Evolutionary conservation across 2,113 vertebrate genomes (phyloP), one percentile per base, ranked within the genome.

Genomic region (Platichthys stellatus): DNA sequence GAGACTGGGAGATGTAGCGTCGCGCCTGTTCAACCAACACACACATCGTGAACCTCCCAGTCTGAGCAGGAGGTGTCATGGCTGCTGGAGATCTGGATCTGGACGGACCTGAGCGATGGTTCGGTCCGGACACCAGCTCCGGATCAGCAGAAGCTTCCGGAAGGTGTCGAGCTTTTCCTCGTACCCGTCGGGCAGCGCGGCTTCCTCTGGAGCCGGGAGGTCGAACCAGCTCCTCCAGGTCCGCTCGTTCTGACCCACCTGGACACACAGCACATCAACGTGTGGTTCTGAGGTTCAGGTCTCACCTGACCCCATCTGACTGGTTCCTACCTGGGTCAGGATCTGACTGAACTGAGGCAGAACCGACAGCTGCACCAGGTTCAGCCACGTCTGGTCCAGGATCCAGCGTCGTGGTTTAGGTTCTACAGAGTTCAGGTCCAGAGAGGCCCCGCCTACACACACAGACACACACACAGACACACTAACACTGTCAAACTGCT

Each of bases 381-480:
- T 96, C 60, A 96, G 94, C 95, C 95, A 96, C 0, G 95, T 96
- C 14, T 90, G 93, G 63, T 96, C 95, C 89, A 96, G 91, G 76
- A 96, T 96, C 95, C 96, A 96, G 47, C 93, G 94, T 43, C 91
- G 92, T 2, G 95, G 94, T 82, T 96, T 96, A 28, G 93, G 85
- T 61, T 94, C 93, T 28, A 95, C 95, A 10, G 95, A 95, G 88
- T 95, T 95, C 61, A 96, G 88, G 54, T 96, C 95, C 81, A 96
- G 80, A 68, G 93, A 93, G 24, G 95, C 95, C n/a, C 96, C 96
- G 0, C 96, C 96, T 96, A 68, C 51, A 74, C 24, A 40, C 0
- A 51, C 3, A 57, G 0, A 28, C 9, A 69, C 1, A 5, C 8
- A 10, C 21, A 5, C 8, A 10, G 20, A 69, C 1, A 9, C 21